Evolutionary conservation across 1,140 invertebrate genomes (phyloP).

Genomic region (Micrasema minimum): DNA sequence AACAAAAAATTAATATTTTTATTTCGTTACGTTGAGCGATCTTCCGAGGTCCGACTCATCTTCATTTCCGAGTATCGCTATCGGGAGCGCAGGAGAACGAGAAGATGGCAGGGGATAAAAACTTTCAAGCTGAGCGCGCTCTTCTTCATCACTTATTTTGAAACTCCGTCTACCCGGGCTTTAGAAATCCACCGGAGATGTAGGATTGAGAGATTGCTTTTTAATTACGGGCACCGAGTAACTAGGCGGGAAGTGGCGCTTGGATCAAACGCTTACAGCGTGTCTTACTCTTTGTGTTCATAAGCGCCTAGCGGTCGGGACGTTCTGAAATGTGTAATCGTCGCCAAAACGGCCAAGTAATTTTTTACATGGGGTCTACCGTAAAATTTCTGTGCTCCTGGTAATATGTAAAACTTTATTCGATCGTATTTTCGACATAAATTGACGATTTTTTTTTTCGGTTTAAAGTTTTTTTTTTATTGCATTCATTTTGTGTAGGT

Average conservation of each 20-base stretch:
- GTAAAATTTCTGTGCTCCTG: not conserved
- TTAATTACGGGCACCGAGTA: slow-evolving; percentile 11
- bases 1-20: no score
- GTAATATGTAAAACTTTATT: not conserved
- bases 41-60: not conserved
- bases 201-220: slow-evolving; percentile 26
- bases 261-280: not conserved
- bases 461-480: no score
- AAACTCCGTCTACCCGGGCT: slow-evolving; percentile 8
- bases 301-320: slow-evolving; percentile 1
- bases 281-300: slow-evolving; percentile 23
- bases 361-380: no score
- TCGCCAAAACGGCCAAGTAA: slow-evolving; percentile 6
- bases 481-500: no score
- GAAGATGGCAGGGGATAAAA: slow-evolving; percentile 25
- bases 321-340: slow-evolving; percentile 15
- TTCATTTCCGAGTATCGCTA: slow-evolving; percentile 35
- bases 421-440: slow-evolving; percentile 2
- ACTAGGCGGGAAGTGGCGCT: not conserved
- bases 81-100: slow-evolving; percentile 30
- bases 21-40: no score
- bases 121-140: not conserved
- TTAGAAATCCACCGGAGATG: slow-evolving; percentile 13
- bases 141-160: slow-evolving; percentile 22
- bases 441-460: no score